Base-by-base conservation (phyloP, 2,797 vertebrate genomes). In the Nyctalus aviator region DNA sequence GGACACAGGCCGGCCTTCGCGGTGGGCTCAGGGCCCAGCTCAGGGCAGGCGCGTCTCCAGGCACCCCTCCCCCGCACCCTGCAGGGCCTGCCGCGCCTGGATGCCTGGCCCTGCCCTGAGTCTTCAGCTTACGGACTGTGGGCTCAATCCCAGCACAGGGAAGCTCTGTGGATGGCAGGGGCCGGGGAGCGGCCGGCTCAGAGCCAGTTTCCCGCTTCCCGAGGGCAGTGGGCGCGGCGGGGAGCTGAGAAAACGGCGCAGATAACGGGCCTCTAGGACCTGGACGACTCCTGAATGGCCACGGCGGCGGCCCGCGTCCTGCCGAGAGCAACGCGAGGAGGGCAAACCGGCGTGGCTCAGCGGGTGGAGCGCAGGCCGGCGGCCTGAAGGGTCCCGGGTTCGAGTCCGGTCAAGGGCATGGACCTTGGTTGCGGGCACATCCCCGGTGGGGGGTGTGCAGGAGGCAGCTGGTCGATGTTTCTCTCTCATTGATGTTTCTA, bases 241-340 rank as follows among this genome's bases (percentile, higher is more conserved):
- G 93, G 97, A 97, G 97, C 97, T 98, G 98, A 98, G 98, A 97
- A 98, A 98, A 98, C 97, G 97, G 90, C 96, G 92, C 93, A 98
- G 98, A 98, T 98, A 98, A 98, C 95, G 94, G 94, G 96, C 96
- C 97, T 98, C 98, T 98, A 98, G 97, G 96, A 97, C 97, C 96
- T 97, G 94, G 97, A 98, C 68, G 81, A 98, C 98, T 98, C 98
- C 98, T 98, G 98, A 98, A 98, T 97, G 93, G 95, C 96, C 23
- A 97, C 97, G 97, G 97, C 98, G 97, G 96, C 94, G 93, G 97
- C 90, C 97, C 97, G 96, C 96, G 97, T 98, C 97, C 97, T 96
- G 96, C 81, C 82, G 91, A 83, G 72, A 93, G 84, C 90, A 87
- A 84, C 78, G 88, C 59, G 64, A 83, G 62, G 94, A 41, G 37